Evolutionary conservation across 2,113 vertebrate species (phyloP).

Genomic region (Phocoena sinus): DNA sequence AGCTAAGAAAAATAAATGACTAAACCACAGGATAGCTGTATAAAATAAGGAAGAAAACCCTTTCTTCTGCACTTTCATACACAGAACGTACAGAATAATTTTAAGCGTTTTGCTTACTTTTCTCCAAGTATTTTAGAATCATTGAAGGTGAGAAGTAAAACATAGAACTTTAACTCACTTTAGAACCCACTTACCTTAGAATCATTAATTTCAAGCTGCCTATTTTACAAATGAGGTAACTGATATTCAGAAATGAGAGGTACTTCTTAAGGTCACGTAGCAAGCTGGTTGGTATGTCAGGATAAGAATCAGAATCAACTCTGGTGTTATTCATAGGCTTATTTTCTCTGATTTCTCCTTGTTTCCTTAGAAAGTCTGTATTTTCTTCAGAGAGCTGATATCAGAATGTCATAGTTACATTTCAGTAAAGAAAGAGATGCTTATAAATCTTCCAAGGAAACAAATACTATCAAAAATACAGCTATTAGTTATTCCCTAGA

Average conservation of each 20-base stretch:
- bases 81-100: slow-evolving; percentile 51
- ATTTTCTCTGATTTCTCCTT: not conserved
- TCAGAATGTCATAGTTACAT: not conserved
- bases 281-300: not conserved
- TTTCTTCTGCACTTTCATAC: not conserved
- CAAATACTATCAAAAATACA: not conserved
- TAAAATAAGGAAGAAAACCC: not conserved
- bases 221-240: not conserved
- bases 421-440: not conserved
- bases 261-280: not conserved
- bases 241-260: not conserved
- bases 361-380: not conserved
- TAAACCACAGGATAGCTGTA: slow-evolving; percentile 25
- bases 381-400: not conserved
- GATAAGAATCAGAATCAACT: not conserved
- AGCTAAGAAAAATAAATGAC: slow-evolving; percentile 44
- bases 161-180: not conserved
- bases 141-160: not conserved
- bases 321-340: not conserved
- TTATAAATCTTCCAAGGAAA: not conserved
- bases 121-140: not conserved
- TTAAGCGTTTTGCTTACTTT: slow-evolving; percentile 49
- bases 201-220: not conserved
- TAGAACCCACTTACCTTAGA: not conserved
- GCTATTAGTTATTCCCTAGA: not conserved